A percentile compares a stretch with the other conserved stretches of the same genome.
These are phyloP conservation scores for Harpalus rufipes DNA, from an alignment of 2,888 invertebrate genomes.

Conservation along the genomic window DNA sequence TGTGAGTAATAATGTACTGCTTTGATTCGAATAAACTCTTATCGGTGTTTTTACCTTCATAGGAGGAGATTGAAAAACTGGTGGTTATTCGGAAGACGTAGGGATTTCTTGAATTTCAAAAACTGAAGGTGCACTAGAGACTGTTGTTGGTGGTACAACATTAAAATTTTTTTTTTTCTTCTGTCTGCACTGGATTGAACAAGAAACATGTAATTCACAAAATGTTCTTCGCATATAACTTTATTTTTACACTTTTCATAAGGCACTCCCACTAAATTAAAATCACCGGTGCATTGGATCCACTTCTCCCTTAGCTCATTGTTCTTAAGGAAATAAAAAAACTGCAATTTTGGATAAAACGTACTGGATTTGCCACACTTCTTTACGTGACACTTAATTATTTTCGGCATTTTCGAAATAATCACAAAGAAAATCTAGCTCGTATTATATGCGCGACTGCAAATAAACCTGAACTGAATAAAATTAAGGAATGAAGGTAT, in stretches of 20 bases:
- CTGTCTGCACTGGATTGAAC: not conserved
- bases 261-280: slow-evolving; percentile 15
- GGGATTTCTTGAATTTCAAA: too few relatives aligned
- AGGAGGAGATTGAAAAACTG: not conserved
- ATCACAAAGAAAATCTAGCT: too few relatives aligned
- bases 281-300: slow-evolving; percentile 1
- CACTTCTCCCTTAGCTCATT: slow-evolving; percentile 3
- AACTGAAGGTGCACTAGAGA: not conserved
- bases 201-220: slow-evolving; percentile 1
- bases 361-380: not conserved
- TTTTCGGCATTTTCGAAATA: not conserved
- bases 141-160: not conserved
- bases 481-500: too few relatives aligned
- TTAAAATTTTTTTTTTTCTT: slow-evolving; percentile 11
- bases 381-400: not conserved
- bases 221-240: slow-evolving; percentile 35
- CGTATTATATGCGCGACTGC: too few relatives aligned
- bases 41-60: slow-evolving; percentile 32
- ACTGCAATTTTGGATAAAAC: not conserved
- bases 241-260: slow-evolving; percentile 28
- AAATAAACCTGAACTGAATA: too few relatives aligned
- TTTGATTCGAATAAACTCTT: not conserved
- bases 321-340: slow-evolving; percentile 17
- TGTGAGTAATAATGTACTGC: not conserved
- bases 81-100: not conserved